Evolutionary conservation across 2,113 vertebrate genomes (phyloP).

Genomic region (Poeciliopsis prolifica): DNA sequence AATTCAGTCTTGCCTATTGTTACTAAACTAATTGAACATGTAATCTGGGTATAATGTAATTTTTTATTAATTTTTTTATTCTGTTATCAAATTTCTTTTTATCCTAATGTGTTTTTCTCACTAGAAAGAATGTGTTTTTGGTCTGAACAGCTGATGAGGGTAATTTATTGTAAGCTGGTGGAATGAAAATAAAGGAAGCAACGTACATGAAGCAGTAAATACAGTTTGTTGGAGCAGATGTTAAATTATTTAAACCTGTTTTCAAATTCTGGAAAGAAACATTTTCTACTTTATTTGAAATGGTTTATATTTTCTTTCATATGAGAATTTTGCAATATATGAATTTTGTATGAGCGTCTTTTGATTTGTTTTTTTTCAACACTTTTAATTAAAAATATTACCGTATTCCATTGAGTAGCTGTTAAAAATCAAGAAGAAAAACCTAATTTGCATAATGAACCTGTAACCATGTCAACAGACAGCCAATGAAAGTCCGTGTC

Average conservation of each 20-base stretch:
- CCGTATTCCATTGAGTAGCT: background rate
- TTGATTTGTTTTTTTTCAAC: background rate
- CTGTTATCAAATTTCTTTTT: no score
- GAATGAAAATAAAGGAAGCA: no score
- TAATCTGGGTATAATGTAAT: no score
- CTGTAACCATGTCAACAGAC: slow-evolving; percentile 21
- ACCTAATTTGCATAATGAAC: background rate
- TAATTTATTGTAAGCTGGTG: no score
- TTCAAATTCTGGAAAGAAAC: background rate
- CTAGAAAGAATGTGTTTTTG: no score
- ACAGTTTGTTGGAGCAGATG: background rate
- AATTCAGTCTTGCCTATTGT: no score
- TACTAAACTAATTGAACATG: no score
- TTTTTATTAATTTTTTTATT: no score
- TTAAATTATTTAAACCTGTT: background rate
- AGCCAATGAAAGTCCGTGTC: slow-evolving; percentile 12
- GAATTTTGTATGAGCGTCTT: background rate
- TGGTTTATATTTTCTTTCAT: background rate
- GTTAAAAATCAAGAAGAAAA: background rate
- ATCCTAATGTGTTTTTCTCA: no score
- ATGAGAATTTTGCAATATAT: background rate
- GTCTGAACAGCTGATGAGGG: no score
- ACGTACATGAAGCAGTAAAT: no score
- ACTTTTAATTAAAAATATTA: background rate
- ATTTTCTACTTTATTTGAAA: background rate